Evolutionary conservation across 2,888 invertebrate genomes (phyloP), one percentile per base, ranked within the genome.

Genomic region (Trichogramma evanescens): DNA sequence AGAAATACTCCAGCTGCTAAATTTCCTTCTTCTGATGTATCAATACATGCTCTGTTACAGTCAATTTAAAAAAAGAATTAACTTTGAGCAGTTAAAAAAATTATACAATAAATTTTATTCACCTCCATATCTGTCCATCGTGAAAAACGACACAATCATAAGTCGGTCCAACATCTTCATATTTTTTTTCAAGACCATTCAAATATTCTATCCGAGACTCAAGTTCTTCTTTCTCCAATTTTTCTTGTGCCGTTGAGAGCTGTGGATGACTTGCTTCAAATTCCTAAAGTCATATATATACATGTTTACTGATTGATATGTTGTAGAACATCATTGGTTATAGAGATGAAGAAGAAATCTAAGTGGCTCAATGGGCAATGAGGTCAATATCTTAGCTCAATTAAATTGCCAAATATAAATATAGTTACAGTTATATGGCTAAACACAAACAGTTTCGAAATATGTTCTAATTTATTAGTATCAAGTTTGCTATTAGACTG

Each of bases 141-240:
- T 94, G 85, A 79, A 93, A 98, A 41, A 97, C 84, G 55, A 99
- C 84, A 80, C 95, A 94, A 78, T 99, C 99, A 75, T 90, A 95
- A 5, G 91, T 86, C 2, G 93, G 93, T 13, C 96, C 97, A 6
- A 87, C 78, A 74, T 97, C 95, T 58, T 80, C 81, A 76, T 88
- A 94, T 73, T 94, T 92, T 76, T 96, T 97, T 66, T 98, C 96
- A 53, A 89, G 82, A 63, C 80, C 82, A 68, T 86, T 89, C 61
- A 98, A 81, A 62, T 90, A 82, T 70, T 98, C 97, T 56, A 95
- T 81, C 70, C 88, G 86, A 8, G 89, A 86, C 71, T 96, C 95
- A 10, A 93, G 78, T 73, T 99, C 93, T 74, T 98, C 98, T 73
- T 93, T 93, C 51, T 83, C 80, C 40, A 91, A 79, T 78, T 93